These are phyloP conservation scores for Agonopterix alstromeriana DNA, from an alignment of 2,888 invertebrate species.

Conservation along the genomic window DNA sequence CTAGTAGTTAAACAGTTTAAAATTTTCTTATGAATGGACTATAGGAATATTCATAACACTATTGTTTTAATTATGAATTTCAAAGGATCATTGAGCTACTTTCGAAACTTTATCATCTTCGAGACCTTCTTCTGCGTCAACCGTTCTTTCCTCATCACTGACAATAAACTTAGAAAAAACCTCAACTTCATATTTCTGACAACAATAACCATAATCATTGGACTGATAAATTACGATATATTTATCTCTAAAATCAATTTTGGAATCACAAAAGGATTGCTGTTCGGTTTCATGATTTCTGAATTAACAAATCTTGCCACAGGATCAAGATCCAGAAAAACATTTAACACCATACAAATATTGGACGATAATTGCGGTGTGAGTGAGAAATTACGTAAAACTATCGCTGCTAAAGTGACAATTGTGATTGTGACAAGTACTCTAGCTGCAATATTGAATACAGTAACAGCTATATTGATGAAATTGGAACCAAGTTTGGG, in stretches of 20 bases:
- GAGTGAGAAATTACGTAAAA: conserved; percentile 17
- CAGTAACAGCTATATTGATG: conserved; percentile 21
- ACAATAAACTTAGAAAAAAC: conserved; percentile 15
- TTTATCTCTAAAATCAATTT: conserved; percentile 10
- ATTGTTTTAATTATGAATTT: conserved; percentile 1
- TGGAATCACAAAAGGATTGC: conserved; percentile 9
- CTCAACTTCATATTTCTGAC: conserved; percentile 25
- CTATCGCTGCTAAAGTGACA: conserved; percentile 15
- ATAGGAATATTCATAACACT: neutral
- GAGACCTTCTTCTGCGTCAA: conserved; percentile 43
- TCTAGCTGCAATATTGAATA: conserved; percentile 27
- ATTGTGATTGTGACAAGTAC: conserved; percentile 15
- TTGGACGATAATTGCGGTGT: conserved; percentile 37
- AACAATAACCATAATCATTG: conserved; percentile 11
- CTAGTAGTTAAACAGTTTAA: too few relatives aligned
- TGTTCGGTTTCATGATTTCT: conserved; percentile 20
- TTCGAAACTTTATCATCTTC: conserved; percentile 27
- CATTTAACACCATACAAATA: conserved; percentile 24
- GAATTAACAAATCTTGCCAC: conserved; percentile 24
- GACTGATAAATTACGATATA: conserved; percentile 19
- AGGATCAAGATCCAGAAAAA: conserved; percentile 19
- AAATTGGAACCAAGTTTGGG: conserved; percentile 14
- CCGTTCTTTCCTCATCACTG: conserved; percentile 31
- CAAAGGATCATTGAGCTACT: conserved; percentile 17
- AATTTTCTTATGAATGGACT: too few relatives aligned